phyloP scores from a whole-genome alignment of 37 sponge, comb jelly and placozoan genomes.

The Eunapius fragilis region DNA sequence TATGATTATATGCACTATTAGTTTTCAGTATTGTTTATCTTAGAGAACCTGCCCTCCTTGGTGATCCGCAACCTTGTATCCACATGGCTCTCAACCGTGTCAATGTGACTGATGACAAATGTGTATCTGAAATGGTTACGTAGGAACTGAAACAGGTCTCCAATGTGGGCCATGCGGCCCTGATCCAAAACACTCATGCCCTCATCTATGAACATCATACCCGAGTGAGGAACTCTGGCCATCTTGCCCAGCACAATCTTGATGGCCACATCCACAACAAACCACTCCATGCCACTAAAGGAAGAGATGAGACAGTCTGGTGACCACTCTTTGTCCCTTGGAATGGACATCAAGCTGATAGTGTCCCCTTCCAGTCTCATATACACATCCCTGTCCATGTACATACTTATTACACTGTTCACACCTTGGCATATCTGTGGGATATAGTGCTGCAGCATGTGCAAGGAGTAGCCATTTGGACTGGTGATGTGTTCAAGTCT shows the following conservation, averaged over 20 bases:
- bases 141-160: background rate
- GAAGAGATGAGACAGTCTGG: background rate
- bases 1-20: too few relatives aligned
- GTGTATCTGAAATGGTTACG: background rate
- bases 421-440: background rate
- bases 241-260: background rate
- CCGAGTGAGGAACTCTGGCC: background rate
- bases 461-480: background rate
- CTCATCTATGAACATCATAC: background rate
- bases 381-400: background rate
- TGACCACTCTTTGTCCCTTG: background rate
- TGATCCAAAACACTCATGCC: background rate
- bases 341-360: background rate
- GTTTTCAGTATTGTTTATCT: background rate
- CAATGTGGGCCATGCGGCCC: background rate
- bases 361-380: background rate
- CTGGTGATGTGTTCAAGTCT: background rate
- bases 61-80: background rate
- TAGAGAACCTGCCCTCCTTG: background rate
- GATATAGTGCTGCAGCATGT: background rate
- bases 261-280: background rate
- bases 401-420: background rate
- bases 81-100: background rate
- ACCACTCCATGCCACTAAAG: background rate
- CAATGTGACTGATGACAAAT: background rate